Conservation (phyloP, 2,113 vertebrate genomes). For the Pterophyllum scalare region DNA sequence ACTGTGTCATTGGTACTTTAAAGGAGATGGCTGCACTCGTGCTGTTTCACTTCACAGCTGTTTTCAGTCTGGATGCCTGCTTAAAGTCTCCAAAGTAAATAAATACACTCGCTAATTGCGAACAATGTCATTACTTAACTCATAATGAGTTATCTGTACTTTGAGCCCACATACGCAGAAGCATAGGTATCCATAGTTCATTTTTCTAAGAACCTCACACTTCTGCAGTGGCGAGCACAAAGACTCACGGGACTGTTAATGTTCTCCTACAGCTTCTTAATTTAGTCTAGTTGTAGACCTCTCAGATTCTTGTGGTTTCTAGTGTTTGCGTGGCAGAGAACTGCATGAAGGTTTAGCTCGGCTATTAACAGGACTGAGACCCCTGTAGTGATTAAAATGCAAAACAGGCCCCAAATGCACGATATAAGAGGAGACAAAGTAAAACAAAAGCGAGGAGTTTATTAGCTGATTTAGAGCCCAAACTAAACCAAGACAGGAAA, state of each 20-base stretch:
- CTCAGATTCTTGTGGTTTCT: background rate
- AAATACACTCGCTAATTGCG: background rate
- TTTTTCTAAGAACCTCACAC: background rate
- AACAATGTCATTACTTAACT: background rate
- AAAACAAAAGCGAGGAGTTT: too few species aligned
- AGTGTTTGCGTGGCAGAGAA: background rate
- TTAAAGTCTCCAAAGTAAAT: background rate
- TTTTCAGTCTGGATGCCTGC: background rate
- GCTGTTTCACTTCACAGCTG: background rate
- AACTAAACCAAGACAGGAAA: background rate
- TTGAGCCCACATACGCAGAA: background rate
- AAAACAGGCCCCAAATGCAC: background rate
- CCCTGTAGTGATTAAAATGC: background rate
- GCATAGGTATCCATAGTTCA: background rate
- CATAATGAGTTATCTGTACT: background rate
- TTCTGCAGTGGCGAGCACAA: background rate
- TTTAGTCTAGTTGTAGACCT: background rate
- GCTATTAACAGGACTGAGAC: fast-evolving
- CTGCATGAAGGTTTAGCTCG: background rate
- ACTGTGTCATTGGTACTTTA: background rate
- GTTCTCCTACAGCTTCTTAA: background rate
- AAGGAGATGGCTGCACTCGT: background rate
- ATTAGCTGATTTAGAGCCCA: background rate
- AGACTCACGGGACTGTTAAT: background rate
- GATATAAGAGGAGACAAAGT: too few species aligned